These are phyloP conservation scores for Argynnis bischoffii DNA, from an alignment of 2,888 invertebrate species.

Conservation along the genomic window DNA sequence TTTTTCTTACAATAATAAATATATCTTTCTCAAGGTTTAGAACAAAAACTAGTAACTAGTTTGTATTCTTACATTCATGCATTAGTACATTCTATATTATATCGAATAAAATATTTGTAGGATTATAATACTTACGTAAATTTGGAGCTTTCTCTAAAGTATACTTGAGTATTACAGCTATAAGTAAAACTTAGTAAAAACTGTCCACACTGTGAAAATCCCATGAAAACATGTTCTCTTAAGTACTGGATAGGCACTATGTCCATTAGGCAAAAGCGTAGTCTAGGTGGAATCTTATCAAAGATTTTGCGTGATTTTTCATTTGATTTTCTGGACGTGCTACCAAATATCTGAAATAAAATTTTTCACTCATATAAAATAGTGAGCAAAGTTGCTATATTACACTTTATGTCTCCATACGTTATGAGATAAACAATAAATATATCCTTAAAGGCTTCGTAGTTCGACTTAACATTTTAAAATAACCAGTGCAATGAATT, in stretches of 20 bases:
- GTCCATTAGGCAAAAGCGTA: slow-evolving; percentile 84
- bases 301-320: slow-evolving; percentile 74
- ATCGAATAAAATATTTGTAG: background rate
- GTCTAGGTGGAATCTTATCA: slow-evolving; percentile 81
- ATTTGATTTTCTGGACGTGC: slow-evolving; percentile 72
- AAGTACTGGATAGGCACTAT: slow-evolving; percentile 81
- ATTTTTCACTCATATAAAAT: slow-evolving; percentile 25
- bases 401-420: slow-evolving; percentile 15
- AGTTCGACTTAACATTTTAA: background rate
- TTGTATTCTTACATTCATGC: too few species aligned
- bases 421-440: background rate
- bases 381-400: slow-evolving; percentile 14
- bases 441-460: background rate
- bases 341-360: slow-evolving; percentile 73
- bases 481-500: background rate
- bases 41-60: too few species aligned
- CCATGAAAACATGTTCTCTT: slow-evolving; percentile 94
- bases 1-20: too few species aligned
- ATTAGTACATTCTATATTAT: too few species aligned
- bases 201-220: slow-evolving; percentile 96
- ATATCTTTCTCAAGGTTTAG: too few species aligned
- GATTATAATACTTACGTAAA: slow-evolving; percentile 62
- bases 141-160: slow-evolving; percentile 79
- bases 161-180: slow-evolving; percentile 76
- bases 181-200: slow-evolving; percentile 94